phyloP scores from a whole-genome alignment of 2,797 vertebrate genomes.

The Leptoclinus maculatus region DNA sequence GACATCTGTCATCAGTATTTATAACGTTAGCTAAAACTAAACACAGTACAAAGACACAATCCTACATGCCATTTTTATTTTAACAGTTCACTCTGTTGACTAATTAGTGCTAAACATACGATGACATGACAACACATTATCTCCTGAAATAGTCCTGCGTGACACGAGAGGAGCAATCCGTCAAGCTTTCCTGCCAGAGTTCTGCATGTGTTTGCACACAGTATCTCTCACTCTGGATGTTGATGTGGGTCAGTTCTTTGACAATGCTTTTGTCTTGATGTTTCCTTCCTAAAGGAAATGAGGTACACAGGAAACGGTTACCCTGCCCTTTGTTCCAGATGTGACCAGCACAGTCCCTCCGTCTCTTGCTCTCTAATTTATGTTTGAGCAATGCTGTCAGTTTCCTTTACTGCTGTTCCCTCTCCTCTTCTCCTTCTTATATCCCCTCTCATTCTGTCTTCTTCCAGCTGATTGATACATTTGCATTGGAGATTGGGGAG shows the following conservation, averaged over 20 bases:
- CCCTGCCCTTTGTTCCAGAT: slow-evolving; percentile 39
- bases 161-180: not conserved
- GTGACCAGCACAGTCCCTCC: not conserved
- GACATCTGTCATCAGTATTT: not conserved
- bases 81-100: not conserved
- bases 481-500: slow-evolving; percentile 92
- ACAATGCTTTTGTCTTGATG: slow-evolving; percentile 29
- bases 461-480: slow-evolving; percentile 92
- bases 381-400: slow-evolving; percentile 26
- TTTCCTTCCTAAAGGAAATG: slow-evolving; percentile 68
- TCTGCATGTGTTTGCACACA: slow-evolving; percentile 4
- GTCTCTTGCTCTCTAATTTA: slow-evolving; percentile 47
- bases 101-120: not conserved
- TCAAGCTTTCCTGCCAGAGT: slow-evolving; percentile 6
- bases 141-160: not conserved
- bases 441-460: slow-evolving; percentile 18
- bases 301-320: slow-evolving; percentile 60
- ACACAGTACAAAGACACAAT: not conserved
- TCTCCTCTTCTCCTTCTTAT: not conserved
- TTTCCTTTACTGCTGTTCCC: slow-evolving; percentile 28
- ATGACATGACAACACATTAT: not conserved
- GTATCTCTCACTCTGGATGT: not conserved
- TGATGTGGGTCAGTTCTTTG: slow-evolving; percentile 11
- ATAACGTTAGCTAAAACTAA: not conserved
- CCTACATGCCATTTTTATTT: not conserved